A percentile compares a stretch with the other conserved stretches of the same genome.
Evolutionary conservation across 2,888 invertebrate species (phyloP).

Genomic region (Aleiodes alternator): DNA sequence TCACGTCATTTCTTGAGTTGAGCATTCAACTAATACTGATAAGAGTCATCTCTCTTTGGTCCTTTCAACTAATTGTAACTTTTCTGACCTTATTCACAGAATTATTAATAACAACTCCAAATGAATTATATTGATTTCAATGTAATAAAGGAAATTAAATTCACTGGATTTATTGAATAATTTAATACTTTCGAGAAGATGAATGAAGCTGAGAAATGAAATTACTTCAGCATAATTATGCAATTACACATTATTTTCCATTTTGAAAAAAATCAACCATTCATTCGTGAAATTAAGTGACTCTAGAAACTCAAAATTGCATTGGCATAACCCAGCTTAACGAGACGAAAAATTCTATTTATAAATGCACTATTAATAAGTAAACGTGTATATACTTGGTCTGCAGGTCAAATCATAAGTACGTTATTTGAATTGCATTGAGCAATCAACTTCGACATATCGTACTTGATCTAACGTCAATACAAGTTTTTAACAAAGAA

Average conservation of each 20-base stretch:
- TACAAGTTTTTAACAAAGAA: no score
- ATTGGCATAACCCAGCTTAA: conserved; percentile 8
- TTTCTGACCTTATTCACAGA: conserved; percentile 18
- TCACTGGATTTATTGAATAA: background rate
- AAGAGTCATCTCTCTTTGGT: conserved; percentile 10
- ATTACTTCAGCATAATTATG: no score
- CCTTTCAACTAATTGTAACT: conserved; percentile 6
- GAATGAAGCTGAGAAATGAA: no score
- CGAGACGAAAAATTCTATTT: conserved; percentile 33
- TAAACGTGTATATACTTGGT: conserved; percentile 23
- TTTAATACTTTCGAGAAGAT: no score
- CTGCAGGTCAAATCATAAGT: conserved; percentile 1
- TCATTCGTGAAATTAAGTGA: background rate
- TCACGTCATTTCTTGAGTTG: background rate
- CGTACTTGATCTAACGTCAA: background rate
- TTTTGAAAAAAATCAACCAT: no score
- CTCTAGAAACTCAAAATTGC: conserved; percentile 13
- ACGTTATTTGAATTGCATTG: conserved; percentile 6
- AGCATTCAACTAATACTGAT: conserved; percentile 12
- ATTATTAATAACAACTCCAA: background rate
- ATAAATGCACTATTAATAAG: conserved; percentile 30
- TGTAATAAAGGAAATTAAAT: background rate
- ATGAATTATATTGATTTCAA: conserved; percentile 9
- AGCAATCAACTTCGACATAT: conserved; percentile 1
- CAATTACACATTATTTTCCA: no score